Base-by-base conservation (phyloP, 2,888 invertebrate species). In the Pycnomerus fuliginosus region DNA sequence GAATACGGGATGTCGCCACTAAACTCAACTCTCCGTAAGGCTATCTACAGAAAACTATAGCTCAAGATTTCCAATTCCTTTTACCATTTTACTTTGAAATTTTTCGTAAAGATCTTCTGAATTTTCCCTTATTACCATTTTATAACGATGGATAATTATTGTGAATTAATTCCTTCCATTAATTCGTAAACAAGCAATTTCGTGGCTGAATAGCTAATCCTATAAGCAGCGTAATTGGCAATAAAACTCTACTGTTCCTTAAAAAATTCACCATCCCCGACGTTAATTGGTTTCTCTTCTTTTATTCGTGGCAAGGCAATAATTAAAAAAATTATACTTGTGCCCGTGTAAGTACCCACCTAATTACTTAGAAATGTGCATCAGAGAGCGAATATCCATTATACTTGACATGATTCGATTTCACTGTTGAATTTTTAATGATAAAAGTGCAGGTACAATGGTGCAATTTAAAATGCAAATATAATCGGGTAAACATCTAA, bases 401-500 rank as follows among this genome's bases (percentile, higher is more conserved):
- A 44, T 16, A 23, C 16, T 8, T 29, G 44, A 38, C 44, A 37
- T 44, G 44, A 44, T 44, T 44, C 37, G 33, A 44, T 44, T 44
- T 37, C 32, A 15, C 25, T 44, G 20, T 15, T 44, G 20, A 44
- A 44, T 32, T 15, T 37, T 44, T 37, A 44, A 44, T 37, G 37
- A 7, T 25, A 12, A 44, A 44, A 44, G 44, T 44, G 44, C 44
- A 44, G 37, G 46, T 41, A 46, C 46, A 46, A 43, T 43, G 47
- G 39, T 16, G 29, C 37, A 40, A 48, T 48, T 48, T 48, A 48
- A 48, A 48, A 48, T 48, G 48, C 48, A 48, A 48, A 48, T 44
- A 33, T 36, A 53, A 55, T 55, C 46, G 46, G 45, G 48, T 50
- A 49, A 51, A 56, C 51, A 55, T 56, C 55, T 55, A 53, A 61